These are phyloP conservation scores for Sebastes schlegelii DNA, from an alignment of 2,113 vertebrate genomes.

Conservation along the genomic window DNA sequence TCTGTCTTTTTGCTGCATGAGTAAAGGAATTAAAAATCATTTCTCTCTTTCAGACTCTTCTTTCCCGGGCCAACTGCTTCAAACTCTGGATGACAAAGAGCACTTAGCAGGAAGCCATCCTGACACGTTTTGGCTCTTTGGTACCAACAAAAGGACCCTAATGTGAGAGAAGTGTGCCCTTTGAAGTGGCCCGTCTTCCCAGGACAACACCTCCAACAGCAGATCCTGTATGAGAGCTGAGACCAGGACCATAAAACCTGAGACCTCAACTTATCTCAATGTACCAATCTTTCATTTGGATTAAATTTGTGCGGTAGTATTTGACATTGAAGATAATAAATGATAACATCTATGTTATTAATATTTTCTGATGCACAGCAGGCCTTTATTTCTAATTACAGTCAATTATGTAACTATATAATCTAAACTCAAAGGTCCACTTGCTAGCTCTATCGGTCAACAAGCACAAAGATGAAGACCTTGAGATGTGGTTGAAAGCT, in stretches of 20 bases:
- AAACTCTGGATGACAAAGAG: not conserved
- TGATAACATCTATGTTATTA: not conserved
- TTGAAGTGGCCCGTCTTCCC: constrained; percentile 53
- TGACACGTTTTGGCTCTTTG: not conserved
- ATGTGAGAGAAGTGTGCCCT: constrained; percentile 68
- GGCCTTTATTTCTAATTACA: too few species aligned
- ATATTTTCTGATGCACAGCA: not conserved
- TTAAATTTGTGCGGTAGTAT: not conserved
- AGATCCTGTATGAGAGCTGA: constrained; percentile 11
- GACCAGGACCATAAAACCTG: not conserved
- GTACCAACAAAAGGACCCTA: constrained; percentile 30
- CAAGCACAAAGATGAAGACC: not conserved
- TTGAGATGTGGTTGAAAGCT: not conserved
- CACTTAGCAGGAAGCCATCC: constrained; percentile 28
- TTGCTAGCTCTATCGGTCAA: not conserved
- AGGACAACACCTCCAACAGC: constrained; percentile 18
- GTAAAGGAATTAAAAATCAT: too few species aligned
- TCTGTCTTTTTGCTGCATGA: not conserved
- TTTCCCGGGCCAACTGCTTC: constrained; percentile 27
- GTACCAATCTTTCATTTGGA: too few species aligned
- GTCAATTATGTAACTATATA: not conserved
- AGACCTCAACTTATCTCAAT: not conserved
- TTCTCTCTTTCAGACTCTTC: not conserved
- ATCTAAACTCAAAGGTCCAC: not conserved
- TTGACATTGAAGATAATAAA: not conserved